Conservation (phyloP, 2,113 vertebrate species). For the Okapia johnstoni region DNA sequence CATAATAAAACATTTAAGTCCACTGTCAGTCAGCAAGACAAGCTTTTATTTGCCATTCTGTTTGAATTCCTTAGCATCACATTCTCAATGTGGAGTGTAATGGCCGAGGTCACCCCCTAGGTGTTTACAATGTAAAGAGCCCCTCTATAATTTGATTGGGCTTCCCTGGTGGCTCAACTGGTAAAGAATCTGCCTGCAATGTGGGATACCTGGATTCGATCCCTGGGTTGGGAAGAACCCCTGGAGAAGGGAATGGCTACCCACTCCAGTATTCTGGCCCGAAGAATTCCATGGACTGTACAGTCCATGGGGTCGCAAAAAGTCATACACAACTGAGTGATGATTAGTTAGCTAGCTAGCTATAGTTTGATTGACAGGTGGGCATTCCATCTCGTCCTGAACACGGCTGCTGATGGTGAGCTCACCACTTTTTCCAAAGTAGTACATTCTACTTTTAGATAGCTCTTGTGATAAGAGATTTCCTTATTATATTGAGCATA, state of each 20-base stretch:
- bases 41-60: background rate
- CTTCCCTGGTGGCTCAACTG: background rate
- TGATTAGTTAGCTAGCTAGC: background rate
- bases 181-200: background rate
- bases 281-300: background rate
- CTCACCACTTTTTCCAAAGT: background rate
- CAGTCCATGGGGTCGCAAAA: background rate
- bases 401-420: background rate
- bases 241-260: background rate
- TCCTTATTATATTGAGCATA: background rate
- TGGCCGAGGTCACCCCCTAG: background rate
- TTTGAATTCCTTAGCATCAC: background rate
- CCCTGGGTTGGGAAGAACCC: background rate
- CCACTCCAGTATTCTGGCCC: background rate
- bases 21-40: background rate
- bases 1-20: background rate
- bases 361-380: background rate
- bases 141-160: background rate
- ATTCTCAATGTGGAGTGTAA: background rate
- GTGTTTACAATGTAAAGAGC: background rate
- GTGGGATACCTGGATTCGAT: background rate
- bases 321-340: background rate
- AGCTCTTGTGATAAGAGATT: background rate
- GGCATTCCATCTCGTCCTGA: background rate
- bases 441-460: background rate